phyloP scores from a whole-genome alignment of 2,888 invertebrate genomes.

The Agrochola litura region DNA sequence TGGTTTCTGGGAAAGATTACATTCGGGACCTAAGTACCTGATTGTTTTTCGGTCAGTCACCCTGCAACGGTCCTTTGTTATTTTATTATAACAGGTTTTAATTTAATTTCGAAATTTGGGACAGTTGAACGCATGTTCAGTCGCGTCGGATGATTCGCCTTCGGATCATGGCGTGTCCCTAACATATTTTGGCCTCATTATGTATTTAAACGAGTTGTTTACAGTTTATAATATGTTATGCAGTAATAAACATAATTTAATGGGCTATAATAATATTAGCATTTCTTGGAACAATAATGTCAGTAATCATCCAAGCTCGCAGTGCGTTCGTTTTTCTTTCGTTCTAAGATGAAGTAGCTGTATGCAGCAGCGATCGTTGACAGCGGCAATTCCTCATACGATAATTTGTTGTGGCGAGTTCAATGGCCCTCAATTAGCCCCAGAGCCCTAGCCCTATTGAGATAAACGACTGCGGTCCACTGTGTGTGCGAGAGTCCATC shows the following conservation, averaged over 20 bases:
- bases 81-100: conserved; percentile 79
- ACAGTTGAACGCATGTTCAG: conserved; percentile 64
- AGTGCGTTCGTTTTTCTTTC: conserved; percentile 56
- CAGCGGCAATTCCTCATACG: conserved; percentile 75
- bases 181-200: conserved; percentile 27
- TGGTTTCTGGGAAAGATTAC: conserved; percentile 87
- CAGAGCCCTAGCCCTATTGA: conserved; percentile 83
- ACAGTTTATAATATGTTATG: conserved; percentile 36
- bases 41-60: conserved; percentile 88
- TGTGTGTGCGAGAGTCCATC: conserved; percentile 71
- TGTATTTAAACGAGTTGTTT: conserved; percentile 52
- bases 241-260: conserved; percentile 55
- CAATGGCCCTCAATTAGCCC: conserved; percentile 83
- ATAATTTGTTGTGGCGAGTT: conserved; percentile 78
- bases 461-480: conserved; percentile 77
- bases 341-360: conserved; percentile 57
- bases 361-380: conserved; percentile 68
- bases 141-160: conserved; percentile 51
- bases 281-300: conserved; percentile 59
- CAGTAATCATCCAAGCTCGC: conserved; percentile 55
- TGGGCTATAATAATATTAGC: conserved; percentile 55
- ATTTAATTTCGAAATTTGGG: conserved; percentile 77
- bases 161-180: conserved; percentile 17
- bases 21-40: conserved; percentile 86
- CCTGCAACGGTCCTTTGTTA: conserved; percentile 77